These are phyloP conservation scores for Crotalus helleri DNA, from an alignment of 2,113 vertebrate species.

Conservation along the genomic window DNA sequence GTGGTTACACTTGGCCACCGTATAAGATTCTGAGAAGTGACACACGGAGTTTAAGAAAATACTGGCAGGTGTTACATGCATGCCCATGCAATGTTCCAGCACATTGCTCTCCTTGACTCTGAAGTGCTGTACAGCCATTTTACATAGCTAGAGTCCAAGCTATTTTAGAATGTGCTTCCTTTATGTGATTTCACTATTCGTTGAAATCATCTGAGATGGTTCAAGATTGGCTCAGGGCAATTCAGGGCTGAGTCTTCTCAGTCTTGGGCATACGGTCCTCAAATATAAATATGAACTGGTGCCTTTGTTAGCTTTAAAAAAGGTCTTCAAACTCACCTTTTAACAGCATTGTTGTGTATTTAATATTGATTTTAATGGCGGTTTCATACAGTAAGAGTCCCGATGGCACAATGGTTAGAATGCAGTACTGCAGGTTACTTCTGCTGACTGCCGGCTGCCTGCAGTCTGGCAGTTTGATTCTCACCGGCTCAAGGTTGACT, in stretches of 20 bases:
- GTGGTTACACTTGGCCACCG: neutral
- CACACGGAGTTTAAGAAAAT: neutral
- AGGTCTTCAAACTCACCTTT: neutral
- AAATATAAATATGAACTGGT: neutral
- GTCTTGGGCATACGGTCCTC: neutral
- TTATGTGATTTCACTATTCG: no score
- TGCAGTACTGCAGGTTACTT: no score
- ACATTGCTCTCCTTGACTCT: neutral
- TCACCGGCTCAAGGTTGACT: no score
- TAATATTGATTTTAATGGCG: neutral
- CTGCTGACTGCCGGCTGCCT: no score
- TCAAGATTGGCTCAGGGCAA: neutral
- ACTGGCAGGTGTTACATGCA: neutral
- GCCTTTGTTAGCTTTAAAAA: neutral
- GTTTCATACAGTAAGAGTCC: neutral
- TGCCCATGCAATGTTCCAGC: neutral
- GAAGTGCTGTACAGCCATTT: no score
- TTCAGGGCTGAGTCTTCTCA: neutral
- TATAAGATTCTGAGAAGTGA: neutral
- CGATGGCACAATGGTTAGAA: no score
- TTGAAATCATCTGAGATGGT: no score
- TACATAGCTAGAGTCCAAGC: neutral
- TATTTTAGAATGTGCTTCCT: neutral
- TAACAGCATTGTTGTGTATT: neutral
- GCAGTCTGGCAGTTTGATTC: no score